phyloP scores from a whole-genome alignment of 2,113 vertebrate genomes.

The Loxodonta africana region DNA sequence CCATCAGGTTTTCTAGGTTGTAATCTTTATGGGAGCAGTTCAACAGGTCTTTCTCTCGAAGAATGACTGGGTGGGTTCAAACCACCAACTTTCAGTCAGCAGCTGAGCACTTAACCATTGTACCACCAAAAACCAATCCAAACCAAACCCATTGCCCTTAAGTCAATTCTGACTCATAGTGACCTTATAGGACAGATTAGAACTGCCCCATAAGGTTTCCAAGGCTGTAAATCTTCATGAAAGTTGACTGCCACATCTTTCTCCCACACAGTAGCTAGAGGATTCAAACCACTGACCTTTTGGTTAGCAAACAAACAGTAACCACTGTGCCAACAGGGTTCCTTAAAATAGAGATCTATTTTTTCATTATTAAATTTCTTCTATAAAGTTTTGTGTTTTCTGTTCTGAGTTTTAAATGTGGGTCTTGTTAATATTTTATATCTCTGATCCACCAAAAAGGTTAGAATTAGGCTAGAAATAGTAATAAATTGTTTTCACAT shows the following conservation, averaged over 20 bases:
- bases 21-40: background rate
- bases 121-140: too few relatives aligned
- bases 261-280: background rate
- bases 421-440: background rate
- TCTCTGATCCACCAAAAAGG: background rate
- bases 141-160: too few relatives aligned
- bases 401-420: conserved; percentile 38
- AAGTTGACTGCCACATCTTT: background rate
- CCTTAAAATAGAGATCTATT: background rate
- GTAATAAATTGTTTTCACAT: background rate
- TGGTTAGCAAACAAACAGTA: background rate
- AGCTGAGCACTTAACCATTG: background rate
- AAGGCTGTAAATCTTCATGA: too few relatives aligned
- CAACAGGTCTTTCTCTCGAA: background rate
- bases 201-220: too few relatives aligned
- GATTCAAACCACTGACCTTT: background rate
- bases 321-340: background rate
- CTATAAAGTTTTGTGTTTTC: background rate
- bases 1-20: background rate
- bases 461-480: background rate
- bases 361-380: conserved; percentile 29
- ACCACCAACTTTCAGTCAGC: background rate
- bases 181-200: too few relatives aligned
- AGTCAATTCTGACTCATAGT: too few relatives aligned
- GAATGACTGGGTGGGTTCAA: background rate